Conservation (phyloP, 2,888 invertebrate genomes). For the Cheilosia scutellata region DNA sequence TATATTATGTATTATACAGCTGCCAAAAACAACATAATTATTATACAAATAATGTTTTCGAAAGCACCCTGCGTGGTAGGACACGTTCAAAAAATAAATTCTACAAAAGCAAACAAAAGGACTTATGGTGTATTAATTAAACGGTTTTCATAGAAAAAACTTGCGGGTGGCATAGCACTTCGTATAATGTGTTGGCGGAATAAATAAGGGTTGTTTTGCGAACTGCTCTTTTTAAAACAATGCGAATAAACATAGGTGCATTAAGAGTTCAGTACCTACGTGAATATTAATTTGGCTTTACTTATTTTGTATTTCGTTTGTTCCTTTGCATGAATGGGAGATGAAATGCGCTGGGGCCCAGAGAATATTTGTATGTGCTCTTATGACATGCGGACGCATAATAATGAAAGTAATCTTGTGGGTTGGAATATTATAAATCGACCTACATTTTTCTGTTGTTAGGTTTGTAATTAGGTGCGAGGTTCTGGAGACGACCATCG, state of each 20-base stretch:
- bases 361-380: too few species aligned
- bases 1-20: not conserved
- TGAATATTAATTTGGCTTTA: not conserved
- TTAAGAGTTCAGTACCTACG: not conserved
- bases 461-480: too few species aligned
- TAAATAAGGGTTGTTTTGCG: not conserved
- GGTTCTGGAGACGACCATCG: too few species aligned
- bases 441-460: too few species aligned
- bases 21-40: conserved; percentile 5
- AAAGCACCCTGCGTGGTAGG: conserved; percentile 7
- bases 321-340: too few species aligned
- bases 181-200: not conserved
- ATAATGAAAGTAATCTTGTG: too few species aligned
- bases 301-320: not conserved
- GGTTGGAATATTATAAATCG: too few species aligned
- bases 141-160: not conserved
- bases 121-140: conserved; percentile 9
- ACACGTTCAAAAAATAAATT: conserved; percentile 20
- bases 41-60: not conserved
- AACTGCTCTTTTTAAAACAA: not conserved
- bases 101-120: not conserved
- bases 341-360: too few species aligned
- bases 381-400: too few species aligned
- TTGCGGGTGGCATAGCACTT: not conserved
- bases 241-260: not conserved